These are phyloP conservation scores for Morinoia aosen DNA, from an alignment of 2,888 invertebrate genomes.

Conservation along the genomic window DNA sequence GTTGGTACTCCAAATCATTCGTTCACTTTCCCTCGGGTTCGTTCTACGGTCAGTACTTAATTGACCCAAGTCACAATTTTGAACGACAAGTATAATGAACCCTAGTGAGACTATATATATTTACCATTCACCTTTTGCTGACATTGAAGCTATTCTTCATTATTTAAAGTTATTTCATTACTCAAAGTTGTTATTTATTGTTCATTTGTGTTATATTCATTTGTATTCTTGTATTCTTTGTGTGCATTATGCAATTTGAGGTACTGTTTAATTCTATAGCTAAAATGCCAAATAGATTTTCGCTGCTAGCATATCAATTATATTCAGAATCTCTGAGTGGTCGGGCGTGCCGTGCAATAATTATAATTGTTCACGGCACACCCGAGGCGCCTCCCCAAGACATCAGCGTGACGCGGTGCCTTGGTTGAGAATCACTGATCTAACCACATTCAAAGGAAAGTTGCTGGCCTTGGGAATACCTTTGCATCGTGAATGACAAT, in stretches of 20 bases:
- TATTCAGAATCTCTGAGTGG: too few species aligned
- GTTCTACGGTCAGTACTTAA: background rate
- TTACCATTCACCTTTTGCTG: background rate
- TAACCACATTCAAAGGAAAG: too few species aligned
- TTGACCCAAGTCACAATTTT: background rate
- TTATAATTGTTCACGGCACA: constrained; percentile 28
- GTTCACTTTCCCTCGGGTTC: background rate
- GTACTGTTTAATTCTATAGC: too few species aligned
- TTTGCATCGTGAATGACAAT: too few species aligned
- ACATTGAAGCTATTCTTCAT: background rate
- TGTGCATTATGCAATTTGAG: too few species aligned
- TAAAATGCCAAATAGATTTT: too few species aligned
- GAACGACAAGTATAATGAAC: background rate
- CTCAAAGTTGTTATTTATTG: too few species aligned
- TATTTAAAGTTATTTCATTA: background rate
- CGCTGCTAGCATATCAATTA: too few species aligned
- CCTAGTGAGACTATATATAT: background rate
- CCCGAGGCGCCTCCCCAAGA: background rate
- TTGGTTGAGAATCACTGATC: background rate
- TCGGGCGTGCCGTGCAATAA: background rate
- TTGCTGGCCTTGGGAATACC: too few species aligned
- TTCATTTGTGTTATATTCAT: too few species aligned
- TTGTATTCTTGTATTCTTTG: too few species aligned
- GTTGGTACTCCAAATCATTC: background rate
- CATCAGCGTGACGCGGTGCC: background rate